A percentile compares a stretch with the other conserved stretches of the same genome.
Conservation (phyloP, 2,113 vertebrate species). For the Caloenas nicobarica region DNA sequence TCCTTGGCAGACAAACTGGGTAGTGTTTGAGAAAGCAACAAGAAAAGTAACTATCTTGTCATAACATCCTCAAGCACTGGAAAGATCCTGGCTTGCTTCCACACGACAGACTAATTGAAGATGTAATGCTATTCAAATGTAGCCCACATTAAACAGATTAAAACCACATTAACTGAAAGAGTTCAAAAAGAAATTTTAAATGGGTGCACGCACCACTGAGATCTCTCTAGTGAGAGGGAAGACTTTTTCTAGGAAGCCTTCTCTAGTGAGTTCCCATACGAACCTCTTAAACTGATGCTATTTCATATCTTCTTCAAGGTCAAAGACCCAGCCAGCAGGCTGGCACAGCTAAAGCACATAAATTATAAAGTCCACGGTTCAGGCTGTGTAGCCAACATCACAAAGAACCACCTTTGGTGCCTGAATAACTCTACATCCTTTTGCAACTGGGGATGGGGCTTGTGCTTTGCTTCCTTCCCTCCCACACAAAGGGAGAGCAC, state of each 20-base stretch:
- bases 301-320: neutral
- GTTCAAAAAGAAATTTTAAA: conserved; percentile 52
- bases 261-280: neutral
- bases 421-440: neutral
- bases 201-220: neutral
- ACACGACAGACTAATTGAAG: conserved; percentile 25
- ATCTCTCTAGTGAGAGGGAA: neutral
- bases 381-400: neutral
- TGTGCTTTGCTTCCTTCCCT: neutral
- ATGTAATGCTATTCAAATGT: conserved; percentile 29
- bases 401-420: neutral
- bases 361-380: neutral
- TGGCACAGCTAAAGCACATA: neutral
- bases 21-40: conserved; percentile 45
- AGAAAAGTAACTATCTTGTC: conserved; percentile 57
- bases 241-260: neutral
- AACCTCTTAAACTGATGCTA: neutral
- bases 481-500: neutral
- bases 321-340: neutral
- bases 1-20: conserved; percentile 29
- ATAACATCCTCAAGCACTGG: conserved; percentile 51
- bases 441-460: neutral
- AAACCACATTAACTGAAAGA: conserved; percentile 20
- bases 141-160: conserved; percentile 31
- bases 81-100: conserved; percentile 42